Evolutionary conservation across 1,140 invertebrate species (phyloP).

Genomic region (Asobara japonica): DNA sequence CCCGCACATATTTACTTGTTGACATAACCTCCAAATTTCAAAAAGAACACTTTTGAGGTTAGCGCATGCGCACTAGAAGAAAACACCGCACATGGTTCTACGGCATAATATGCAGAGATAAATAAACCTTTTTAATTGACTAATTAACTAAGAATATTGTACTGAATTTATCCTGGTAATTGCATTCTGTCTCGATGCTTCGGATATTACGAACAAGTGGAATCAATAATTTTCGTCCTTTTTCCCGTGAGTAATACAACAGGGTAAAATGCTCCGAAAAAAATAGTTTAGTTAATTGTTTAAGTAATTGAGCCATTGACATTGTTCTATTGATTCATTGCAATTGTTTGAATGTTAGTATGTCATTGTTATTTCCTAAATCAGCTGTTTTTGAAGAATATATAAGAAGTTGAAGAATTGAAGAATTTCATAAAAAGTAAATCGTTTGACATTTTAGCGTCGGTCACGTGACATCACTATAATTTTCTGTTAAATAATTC

Average conservation of each 20-base stretch:
- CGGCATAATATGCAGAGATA: neutral
- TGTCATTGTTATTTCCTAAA: too few relatives aligned
- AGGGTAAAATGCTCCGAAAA: neutral
- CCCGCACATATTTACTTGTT: too few relatives aligned
- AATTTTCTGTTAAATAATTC: too few relatives aligned
- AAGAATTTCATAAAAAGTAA: too few relatives aligned
- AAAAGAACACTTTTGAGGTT: too few relatives aligned
- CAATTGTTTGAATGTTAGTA: too few relatives aligned
- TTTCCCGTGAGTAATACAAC: slow-evolving; percentile 19
- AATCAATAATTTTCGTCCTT: slow-evolving; percentile 15
- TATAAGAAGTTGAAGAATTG: too few relatives aligned
- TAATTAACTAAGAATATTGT: neutral
- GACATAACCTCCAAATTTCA: too few relatives aligned
- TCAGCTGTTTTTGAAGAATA: too few relatives aligned
- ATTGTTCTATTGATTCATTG: neutral
- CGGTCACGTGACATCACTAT: too few relatives aligned
- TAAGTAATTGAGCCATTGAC: neutral
- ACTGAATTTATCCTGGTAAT: neutral
- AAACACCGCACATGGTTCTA: neutral
- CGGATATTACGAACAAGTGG: slow-evolving; percentile 18
- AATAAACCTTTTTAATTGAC: neutral
- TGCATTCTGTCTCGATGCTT: slow-evolving; percentile 22
- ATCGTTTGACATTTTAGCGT: too few relatives aligned
- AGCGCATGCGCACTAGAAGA: too few relatives aligned
- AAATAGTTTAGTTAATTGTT: neutral